Evolutionary conservation across 2,113 vertebrate species (phyloP).

Genomic region (Dasyornis broadbenti): DNA sequence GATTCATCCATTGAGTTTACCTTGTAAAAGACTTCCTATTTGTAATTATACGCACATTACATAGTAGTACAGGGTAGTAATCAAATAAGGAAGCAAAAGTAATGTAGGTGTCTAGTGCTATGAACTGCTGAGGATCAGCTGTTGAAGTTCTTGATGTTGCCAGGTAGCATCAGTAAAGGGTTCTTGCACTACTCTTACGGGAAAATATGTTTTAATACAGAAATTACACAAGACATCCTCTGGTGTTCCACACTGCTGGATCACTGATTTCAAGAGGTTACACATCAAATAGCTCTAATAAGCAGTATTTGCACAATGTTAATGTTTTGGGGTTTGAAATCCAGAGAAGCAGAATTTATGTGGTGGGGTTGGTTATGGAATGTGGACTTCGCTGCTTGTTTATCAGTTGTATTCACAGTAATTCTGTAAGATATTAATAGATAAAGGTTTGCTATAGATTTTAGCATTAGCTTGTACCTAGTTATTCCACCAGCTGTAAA

Average conservation of each 20-base stretch:
- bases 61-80: not conserved
- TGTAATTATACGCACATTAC: fast-evolving
- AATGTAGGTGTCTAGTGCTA: not conserved
- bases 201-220: not conserved
- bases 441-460: not conserved
- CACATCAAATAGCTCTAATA: not conserved
- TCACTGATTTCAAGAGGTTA: not conserved
- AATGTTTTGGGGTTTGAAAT: not conserved
- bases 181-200: not conserved
- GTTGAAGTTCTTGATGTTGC: not conserved
- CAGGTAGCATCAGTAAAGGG: not conserved
- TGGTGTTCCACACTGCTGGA: not conserved
- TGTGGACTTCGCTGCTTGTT: not conserved
- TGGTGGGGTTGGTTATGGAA: not conserved
- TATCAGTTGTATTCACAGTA: not conserved
- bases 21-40: not conserved
- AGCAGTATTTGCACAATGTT: not conserved
- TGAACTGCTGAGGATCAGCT: not conserved
- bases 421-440: not conserved
- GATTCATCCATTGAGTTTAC: not conserved
- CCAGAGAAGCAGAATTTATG: not conserved
- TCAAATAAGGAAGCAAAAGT: not conserved
- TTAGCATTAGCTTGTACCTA: not conserved
- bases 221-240: not conserved
- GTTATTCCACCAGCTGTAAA: not conserved